Percentiles rank a stretch among this genome's conserved stretches.
Conservation (phyloP, 2,797 vertebrate genomes). For the Epinephelus coioides region DNA sequence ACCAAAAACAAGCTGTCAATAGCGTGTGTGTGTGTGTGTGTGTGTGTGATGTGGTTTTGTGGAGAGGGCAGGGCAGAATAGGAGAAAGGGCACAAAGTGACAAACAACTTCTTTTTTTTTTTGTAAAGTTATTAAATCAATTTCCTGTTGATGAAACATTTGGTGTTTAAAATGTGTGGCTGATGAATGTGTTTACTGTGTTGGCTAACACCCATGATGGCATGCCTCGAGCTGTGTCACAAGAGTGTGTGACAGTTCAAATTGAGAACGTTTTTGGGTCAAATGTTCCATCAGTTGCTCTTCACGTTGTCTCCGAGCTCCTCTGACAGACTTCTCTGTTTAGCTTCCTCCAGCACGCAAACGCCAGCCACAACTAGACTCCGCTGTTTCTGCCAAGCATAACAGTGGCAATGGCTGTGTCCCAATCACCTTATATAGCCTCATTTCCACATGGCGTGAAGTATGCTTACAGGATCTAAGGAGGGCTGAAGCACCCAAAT, state of each 20-base stretch:
- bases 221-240: constrained; percentile 74
- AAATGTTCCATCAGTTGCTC: constrained; percentile 74
- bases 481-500: constrained; percentile 26
- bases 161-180: constrained; percentile 18
- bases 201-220: constrained; percentile 55
- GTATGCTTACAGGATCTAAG: constrained; percentile 50
- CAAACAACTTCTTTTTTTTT: constrained; percentile 38
- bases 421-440: constrained; percentile 82
- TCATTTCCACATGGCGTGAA: constrained; percentile 65
- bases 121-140: constrained; percentile 71
- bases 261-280: constrained; percentile 68
- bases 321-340: constrained; percentile 81
- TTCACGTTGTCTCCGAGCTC: constrained; percentile 63
- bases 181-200: constrained; percentile 59
- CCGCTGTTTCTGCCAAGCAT: constrained; percentile 77
- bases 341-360: constrained; percentile 72
- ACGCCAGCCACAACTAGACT: constrained; percentile 68
- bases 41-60: constrained; percentile 38
- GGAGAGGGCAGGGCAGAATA: background rate
- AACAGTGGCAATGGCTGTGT: constrained; percentile 79
- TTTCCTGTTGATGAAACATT: constrained; percentile 47
- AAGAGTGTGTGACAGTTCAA: constrained; percentile 77
- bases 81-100: constrained; percentile 6
- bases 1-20: constrained; percentile 34
- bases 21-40: no score